Conservation (phyloP, 1,140 invertebrate genomes). For the Drosophila prosaltans region DNA sequence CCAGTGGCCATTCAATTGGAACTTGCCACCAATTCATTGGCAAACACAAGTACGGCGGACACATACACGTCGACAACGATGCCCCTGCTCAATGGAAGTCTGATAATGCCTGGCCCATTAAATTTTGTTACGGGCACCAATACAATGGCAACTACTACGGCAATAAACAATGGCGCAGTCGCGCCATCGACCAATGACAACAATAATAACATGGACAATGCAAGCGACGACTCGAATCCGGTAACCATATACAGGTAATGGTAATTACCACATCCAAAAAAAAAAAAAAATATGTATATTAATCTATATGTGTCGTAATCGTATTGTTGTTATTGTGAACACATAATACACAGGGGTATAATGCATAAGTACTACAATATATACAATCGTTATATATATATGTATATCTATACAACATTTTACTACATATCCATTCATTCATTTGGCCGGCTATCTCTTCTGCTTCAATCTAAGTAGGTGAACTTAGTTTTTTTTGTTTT, state of each 20-base stretch:
- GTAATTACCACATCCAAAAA: not conserved
- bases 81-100: slow-evolving; percentile 42
- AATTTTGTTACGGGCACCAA: slow-evolving; percentile 65
- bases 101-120: slow-evolving; percentile 57
- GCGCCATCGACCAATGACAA: slow-evolving; percentile 78
- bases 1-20: slow-evolving; percentile 20
- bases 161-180: slow-evolving; percentile 32
- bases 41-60: slow-evolving; percentile 5
- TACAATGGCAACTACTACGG: slow-evolving; percentile 23
- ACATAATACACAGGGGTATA: not conserved
- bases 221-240: slow-evolving; percentile 91
- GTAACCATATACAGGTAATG: slow-evolving; percentile 91
- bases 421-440: no score
- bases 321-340: slow-evolving; percentile 5
- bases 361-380: no score
- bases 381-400: no score
- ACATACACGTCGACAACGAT: slow-evolving; percentile 24
- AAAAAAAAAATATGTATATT: not conserved
- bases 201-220: slow-evolving; percentile 89
- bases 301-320: not conserved
- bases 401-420: no score
- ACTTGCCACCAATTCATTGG: not conserved
- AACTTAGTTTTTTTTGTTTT: no score
- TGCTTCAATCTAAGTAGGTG: no score
- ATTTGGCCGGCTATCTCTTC: no score